Evolutionary conservation across 2,888 invertebrate genomes (phyloP).

Genomic region (Drosophila testacea): DNA sequence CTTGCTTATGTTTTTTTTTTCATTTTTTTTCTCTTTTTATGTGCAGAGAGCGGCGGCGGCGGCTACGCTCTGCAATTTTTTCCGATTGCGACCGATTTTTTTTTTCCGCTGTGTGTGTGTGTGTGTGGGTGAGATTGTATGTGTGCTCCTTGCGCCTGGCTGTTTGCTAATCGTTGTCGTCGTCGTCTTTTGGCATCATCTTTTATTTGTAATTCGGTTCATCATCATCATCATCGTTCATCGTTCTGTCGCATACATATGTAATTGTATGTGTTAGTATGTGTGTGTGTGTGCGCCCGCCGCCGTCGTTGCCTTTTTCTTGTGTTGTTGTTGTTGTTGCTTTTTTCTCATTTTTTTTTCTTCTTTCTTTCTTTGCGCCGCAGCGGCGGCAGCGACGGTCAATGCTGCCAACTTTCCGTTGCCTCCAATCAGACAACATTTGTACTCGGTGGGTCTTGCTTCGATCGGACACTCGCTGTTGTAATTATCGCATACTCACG

Average conservation of each 20-base stretch:
- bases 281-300: slow-evolving; percentile 50
- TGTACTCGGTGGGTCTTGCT: slow-evolving; percentile 83
- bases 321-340: slow-evolving; percentile 41
- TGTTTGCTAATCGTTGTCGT: slow-evolving; percentile 83
- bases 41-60: slow-evolving; percentile 69
- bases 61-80: slow-evolving; percentile 81
- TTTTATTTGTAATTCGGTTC: slow-evolving; percentile 85
- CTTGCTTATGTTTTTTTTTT: slow-evolving; percentile 80
- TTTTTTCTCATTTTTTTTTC: slow-evolving; percentile 56
- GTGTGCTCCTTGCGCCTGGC: slow-evolving; percentile 75
- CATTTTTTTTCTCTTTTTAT: slow-evolving; percentile 61
- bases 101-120: slow-evolving; percentile 65
- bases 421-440: slow-evolving; percentile 82
- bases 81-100: slow-evolving; percentile 81
- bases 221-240: slow-evolving; percentile 85
- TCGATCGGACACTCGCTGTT: slow-evolving; percentile 73
- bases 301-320: slow-evolving; percentile 13
- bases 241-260: slow-evolving; percentile 81
- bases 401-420: slow-evolving; percentile 80
- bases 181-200: slow-evolving; percentile 83
- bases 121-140: slow-evolving; percentile 50
- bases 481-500: slow-evolving; percentile 62
- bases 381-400: slow-evolving; percentile 72
- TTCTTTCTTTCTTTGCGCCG: slow-evolving; percentile 64
- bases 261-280: slow-evolving; percentile 53